Evolutionary conservation across 2,797 vertebrate species (phyloP).

Genomic region (Picus viridis): DNA sequence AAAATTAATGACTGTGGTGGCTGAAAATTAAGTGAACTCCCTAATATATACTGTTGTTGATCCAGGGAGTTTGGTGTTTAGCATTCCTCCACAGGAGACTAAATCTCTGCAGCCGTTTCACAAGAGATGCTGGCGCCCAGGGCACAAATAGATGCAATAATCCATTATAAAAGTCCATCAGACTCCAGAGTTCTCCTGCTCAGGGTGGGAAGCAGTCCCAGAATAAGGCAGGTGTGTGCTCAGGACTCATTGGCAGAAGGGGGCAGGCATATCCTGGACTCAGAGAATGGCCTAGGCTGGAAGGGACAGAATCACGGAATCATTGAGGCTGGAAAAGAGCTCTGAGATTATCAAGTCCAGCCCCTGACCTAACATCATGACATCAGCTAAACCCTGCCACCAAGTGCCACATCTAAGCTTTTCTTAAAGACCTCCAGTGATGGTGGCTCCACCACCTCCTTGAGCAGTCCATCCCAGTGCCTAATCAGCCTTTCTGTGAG

Average conservation of each 20-base stretch:
- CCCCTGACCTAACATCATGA: no score
- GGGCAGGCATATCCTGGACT: neutral
- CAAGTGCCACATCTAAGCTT: no score
- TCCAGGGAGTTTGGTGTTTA: constrained; percentile 79
- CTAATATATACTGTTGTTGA: constrained; percentile 83
- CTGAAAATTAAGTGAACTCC: constrained; percentile 82
- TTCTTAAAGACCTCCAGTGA: no score
- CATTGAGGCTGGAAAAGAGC: no score
- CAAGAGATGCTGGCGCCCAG: constrained; percentile 80
- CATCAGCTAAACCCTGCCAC: no score
- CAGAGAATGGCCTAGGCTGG: neutral
- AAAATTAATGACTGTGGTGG: constrained; percentile 81
- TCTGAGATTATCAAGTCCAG: no score
- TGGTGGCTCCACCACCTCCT: no score
- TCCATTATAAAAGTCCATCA: constrained; percentile 60
- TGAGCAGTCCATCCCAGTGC: no score
- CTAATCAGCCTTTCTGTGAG: no score
- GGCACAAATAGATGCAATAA: constrained; percentile 72
- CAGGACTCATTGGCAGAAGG: neutral
- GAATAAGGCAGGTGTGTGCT: constrained; percentile 51
- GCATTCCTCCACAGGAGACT: constrained; percentile 82
- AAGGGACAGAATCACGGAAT: no score
- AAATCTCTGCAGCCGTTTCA: constrained; percentile 80
- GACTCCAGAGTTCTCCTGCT: neutral
- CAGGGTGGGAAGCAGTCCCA: constrained; percentile 3